Evolutionary conservation across 2,888 invertebrate species (phyloP).

Genomic region (Meganola albula): DNA sequence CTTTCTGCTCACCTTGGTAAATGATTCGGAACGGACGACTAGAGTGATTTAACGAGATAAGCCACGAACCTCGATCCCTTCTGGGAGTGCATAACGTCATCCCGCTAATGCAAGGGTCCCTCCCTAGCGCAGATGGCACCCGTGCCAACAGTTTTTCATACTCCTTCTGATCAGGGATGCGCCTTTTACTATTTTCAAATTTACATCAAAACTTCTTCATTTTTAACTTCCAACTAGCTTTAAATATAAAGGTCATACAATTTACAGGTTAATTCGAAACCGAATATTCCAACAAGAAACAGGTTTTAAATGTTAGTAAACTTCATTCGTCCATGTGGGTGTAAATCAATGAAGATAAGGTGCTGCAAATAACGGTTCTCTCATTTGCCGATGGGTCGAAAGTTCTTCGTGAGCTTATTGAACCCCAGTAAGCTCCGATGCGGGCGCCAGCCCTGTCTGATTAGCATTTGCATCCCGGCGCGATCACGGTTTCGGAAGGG

Average conservation of each 20-base stretch:
- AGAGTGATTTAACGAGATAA: conserved; percentile 68
- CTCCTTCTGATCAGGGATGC: conserved; percentile 43
- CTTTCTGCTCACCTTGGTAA: conserved; percentile 47
- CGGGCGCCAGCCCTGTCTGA: conserved; percentile 40
- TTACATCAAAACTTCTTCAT: not conserved
- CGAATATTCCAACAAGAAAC: conserved; percentile 8
- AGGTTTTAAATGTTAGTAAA: conserved; percentile 13
- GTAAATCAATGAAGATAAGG: conserved; percentile 22
- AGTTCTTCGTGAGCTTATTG: conserved; percentile 15
- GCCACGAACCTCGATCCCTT: conserved; percentile 65
- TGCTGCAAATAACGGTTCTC: conserved; percentile 19
- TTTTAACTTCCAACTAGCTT: not conserved
- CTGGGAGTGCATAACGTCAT: conserved; percentile 73
- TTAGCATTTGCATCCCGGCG: conserved; percentile 71
- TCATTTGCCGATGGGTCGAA: conserved; percentile 9
- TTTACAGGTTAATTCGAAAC: not conserved
- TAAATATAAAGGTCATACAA: not conserved
- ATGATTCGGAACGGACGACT: conserved; percentile 46
- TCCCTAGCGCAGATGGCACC: conserved; percentile 71
- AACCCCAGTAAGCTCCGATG: conserved; percentile 4
- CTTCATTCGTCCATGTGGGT: conserved; percentile 9
- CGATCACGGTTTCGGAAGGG: conserved; percentile 73
- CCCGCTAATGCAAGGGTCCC: conserved; percentile 71
- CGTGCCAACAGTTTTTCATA: conserved; percentile 65
- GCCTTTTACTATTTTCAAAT: not conserved